Base-by-base conservation (phyloP, 2,113 vertebrate species). In the Origma solitaria region DNA sequence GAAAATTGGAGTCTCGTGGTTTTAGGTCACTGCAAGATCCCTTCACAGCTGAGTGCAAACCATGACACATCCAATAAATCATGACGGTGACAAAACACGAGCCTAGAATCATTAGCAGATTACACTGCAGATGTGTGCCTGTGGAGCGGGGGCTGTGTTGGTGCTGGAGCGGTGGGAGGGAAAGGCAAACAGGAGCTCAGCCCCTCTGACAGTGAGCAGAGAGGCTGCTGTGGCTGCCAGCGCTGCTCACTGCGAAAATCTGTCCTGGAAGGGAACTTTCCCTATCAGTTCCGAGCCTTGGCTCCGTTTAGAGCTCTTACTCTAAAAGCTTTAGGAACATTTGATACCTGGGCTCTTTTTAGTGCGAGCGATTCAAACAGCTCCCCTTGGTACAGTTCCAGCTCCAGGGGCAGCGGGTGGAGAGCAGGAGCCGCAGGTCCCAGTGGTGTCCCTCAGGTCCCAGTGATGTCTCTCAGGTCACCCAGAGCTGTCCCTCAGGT, bases 21-120 rank as follows among this genome's bases (percentile, higher is more conserved):
- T 93, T 95, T 56, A 76, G 79, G 79, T 80, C 72, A 71, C 58
- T 11, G 77, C 81, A 31, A 66, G 81, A 75, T 82, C 72, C 79
- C 90, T 95, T 92, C 83, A 78, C 95, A 94, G 85, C 90, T 70
- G 89, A 90, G 95, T 73, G 84, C 91, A 91, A 95, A 70, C 54
- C 81, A 11, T 44, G 92, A 38, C 78, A 72, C 75, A 33, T 17
- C 31, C 76, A 54, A 96, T 97, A 89, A 95, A 88, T 82, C 70
- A 13, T 11, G 71, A 5, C 66, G 51, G 64, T 9, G 68, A 12
- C 71, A 24, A 49, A 91, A 70, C 57, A 54, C 3, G 19, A 10
- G 91, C 70, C 92, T 61, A 81, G 57, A 30, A 35, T 87, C 94
- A 28, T 90, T 38, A 88, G 92, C 77, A 83, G 79, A 38, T 8